A percentile compares a stretch with the other conserved stretches of the same genome.
Conservation (phyloP, 2,888 invertebrate species). For the Willowsia nigromaculata region DNA sequence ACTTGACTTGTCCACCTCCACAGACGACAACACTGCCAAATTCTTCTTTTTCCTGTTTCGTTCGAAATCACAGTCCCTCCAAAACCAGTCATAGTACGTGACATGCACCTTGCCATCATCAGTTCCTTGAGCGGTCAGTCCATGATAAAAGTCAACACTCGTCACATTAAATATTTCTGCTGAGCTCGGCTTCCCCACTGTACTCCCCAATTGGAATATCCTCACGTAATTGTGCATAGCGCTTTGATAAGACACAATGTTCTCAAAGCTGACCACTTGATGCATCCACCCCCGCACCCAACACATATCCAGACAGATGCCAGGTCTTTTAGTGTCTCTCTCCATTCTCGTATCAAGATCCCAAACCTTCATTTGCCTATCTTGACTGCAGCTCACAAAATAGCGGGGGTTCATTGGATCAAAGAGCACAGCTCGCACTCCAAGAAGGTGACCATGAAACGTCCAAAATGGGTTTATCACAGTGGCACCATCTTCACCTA, state of each 20-base stretch:
- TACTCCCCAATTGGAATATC: conserved; percentile 74
- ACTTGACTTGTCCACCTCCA: conserved; percentile 54
- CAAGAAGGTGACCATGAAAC: conserved; percentile 68
- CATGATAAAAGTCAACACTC: conserved; percentile 73
- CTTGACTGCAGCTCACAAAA: conserved; percentile 73
- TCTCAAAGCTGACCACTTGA: conserved; percentile 67
- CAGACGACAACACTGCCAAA: conserved; percentile 64
- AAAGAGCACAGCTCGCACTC: conserved; percentile 67
- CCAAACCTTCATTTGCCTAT: conserved; percentile 75
- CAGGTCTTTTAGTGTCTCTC: conserved; percentile 74
- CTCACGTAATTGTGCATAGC: conserved; percentile 69
- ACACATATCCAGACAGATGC: conserved; percentile 73
- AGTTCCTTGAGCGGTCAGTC: conserved; percentile 74
- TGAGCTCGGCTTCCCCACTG: conserved; percentile 63
- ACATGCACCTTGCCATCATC: conserved; percentile 75
- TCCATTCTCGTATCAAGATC: conserved; percentile 71
- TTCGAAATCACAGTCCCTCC: conserved; percentile 78
- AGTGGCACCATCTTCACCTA: neutral
- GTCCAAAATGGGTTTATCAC: conserved; percentile 75
- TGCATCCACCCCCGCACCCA: conserved; percentile 78
- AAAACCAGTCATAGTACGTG: conserved; percentile 76
- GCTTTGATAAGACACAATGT: conserved; percentile 66
- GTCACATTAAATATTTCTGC: conserved; percentile 72
- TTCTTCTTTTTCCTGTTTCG: conserved; percentile 77
- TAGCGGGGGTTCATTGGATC: conserved; percentile 73